These are phyloP conservation scores for Lasioglossum marginatum DNA, from an alignment of 2,888 invertebrate species.

Conservation along the genomic window DNA sequence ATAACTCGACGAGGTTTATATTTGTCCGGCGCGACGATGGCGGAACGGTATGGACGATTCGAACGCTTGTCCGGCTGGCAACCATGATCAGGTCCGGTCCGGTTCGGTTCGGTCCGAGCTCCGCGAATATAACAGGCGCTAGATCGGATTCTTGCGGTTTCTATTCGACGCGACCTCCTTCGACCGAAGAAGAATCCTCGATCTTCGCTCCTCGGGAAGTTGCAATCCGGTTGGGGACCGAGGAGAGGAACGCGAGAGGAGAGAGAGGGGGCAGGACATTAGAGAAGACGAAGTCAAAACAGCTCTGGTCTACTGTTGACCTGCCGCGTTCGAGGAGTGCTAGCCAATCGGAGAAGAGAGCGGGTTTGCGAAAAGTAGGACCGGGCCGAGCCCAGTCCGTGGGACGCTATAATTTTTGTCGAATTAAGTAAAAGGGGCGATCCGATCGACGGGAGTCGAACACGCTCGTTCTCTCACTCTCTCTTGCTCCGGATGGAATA, in stretches of 20 bases:
- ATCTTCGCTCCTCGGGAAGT: slow-evolving; percentile 22
- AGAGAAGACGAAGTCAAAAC: slow-evolving; percentile 41
- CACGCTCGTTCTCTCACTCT: neutral
- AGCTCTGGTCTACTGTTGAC: neutral
- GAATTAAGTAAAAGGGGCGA: slow-evolving; percentile 41
- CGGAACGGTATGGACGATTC: slow-evolving; percentile 3
- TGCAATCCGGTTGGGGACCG: slow-evolving; percentile 57
- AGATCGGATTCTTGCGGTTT: neutral
- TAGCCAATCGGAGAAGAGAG: slow-evolving; percentile 12
- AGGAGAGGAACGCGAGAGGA: slow-evolving; percentile 3
- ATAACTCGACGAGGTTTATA: slow-evolving; percentile 79
- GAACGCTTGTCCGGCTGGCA: neutral
- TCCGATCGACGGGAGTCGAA: slow-evolving; percentile 31
- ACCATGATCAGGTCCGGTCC: neutral
- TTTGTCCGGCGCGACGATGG: slow-evolving; percentile 76
- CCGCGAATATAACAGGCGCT: neutral
- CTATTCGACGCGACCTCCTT: slow-evolving; percentile 21
- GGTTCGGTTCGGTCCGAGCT: neutral
- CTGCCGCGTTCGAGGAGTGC: neutral
- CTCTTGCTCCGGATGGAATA: neutral
- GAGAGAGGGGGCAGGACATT: neutral
- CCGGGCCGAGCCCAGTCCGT: slow-evolving; percentile 1
- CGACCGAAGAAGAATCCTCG: slow-evolving; percentile 23
- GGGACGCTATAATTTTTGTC: slow-evolving; percentile 37
- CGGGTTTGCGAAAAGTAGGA: slow-evolving; percentile 44